These are phyloP conservation scores for Tangara arthus DNA, from an alignment of 2,797 vertebrate species.

Conservation along the genomic window DNA sequence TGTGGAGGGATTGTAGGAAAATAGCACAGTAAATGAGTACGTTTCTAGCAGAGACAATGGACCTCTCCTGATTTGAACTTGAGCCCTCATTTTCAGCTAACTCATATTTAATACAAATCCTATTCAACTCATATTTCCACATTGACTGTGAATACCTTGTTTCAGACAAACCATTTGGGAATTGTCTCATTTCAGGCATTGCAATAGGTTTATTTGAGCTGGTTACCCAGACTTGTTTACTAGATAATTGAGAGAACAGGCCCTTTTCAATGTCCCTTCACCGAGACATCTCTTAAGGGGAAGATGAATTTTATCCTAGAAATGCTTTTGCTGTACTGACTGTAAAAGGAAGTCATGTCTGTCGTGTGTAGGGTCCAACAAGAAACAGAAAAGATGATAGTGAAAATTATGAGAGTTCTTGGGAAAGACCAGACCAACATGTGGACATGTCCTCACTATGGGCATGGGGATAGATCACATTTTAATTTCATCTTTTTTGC, in stretches of 20 bases:
- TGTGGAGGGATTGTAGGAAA: neutral
- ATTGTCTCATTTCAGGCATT: neutral
- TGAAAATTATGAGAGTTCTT: neutral
- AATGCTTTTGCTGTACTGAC: neutral
- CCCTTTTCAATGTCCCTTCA: neutral
- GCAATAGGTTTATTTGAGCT: neutral
- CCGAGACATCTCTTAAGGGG: neutral
- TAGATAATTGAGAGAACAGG: neutral
- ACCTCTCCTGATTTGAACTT: neutral
- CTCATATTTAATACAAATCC: neutral
- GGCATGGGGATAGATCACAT: no score
- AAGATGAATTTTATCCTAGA: neutral
- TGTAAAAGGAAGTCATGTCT: neutral
- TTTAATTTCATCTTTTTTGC: neutral
- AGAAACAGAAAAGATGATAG: neutral
- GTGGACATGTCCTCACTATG: neutral
- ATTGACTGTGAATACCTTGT: neutral
- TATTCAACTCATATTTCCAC: neutral
- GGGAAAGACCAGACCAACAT: rapidly evolving
- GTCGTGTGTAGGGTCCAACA: neutral
- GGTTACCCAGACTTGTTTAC: neutral
- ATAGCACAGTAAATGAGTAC: neutral
- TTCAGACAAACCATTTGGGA: neutral
- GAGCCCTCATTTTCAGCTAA: neutral
- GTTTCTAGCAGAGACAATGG: neutral